phyloP scores from a whole-genome alignment of 2,888 invertebrate genomes.

The Lypha dubia region DNA sequence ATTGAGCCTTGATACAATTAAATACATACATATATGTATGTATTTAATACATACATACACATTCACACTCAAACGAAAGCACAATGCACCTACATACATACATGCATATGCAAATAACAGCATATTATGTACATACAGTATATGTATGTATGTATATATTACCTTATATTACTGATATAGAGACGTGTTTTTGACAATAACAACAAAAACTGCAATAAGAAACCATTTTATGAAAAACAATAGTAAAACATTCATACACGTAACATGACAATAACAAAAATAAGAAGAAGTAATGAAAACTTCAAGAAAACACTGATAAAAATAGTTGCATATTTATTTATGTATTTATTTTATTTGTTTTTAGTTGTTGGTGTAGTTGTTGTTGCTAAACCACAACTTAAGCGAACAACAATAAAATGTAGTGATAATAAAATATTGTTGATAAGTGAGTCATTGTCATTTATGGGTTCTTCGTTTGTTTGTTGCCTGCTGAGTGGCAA shows the following conservation, averaged over 20 bases:
- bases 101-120: background rate
- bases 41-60: too few relatives aligned
- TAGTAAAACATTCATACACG: background rate
- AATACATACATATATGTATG: too few relatives aligned
- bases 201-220: background rate
- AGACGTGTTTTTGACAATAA: background rate
- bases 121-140: too few relatives aligned
- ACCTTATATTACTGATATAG: background rate
- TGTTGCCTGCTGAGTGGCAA: background rate
- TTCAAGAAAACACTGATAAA: conserved; percentile 15
- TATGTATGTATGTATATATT: too few relatives aligned
- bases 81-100: too few relatives aligned
- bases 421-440: background rate
- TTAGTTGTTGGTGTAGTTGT: too few relatives aligned
- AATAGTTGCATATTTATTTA: conserved; percentile 6
- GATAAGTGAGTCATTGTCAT: conserved; percentile 29
- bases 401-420: background rate
- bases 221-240: background rate
- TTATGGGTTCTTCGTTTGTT: conserved; percentile 2
- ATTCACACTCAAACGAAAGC: too few relatives aligned
- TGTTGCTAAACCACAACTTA: background rate
- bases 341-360: background rate
- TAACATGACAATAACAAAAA: background rate
- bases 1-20: too few relatives aligned
- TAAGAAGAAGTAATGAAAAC: background rate